Percentiles rank a stretch among this genome's conserved stretches.
Conservation (phyloP, 2,113 vertebrate genomes). For the Sphyrna mokarran region DNA sequence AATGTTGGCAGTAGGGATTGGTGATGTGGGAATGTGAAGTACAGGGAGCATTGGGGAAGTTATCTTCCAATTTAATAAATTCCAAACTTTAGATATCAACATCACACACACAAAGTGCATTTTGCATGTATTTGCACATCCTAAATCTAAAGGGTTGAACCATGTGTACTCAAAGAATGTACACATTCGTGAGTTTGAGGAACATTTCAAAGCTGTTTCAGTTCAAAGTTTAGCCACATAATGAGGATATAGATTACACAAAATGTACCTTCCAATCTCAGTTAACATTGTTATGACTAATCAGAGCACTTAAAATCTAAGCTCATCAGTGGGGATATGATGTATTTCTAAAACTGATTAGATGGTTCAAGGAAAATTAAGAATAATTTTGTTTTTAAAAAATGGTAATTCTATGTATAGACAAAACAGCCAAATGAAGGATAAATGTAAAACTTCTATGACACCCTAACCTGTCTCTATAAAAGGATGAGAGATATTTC, state of each 20-base stretch:
- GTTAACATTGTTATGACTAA: neutral
- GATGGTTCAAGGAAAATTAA: neutral
- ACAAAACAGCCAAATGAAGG: neutral
- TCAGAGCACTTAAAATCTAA: neutral
- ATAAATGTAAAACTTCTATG: neutral
- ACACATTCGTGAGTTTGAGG: neutral
- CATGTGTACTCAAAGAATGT: neutral
- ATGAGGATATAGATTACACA: neutral
- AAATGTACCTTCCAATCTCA: neutral
- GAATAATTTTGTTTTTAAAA: neutral
- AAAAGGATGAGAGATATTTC: conserved; percentile 21
- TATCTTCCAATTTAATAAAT: neutral
- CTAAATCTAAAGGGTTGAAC: neutral
- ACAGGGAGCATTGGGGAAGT: neutral
- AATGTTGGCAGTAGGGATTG: neutral
- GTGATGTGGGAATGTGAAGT: neutral
- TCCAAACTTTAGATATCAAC: neutral
- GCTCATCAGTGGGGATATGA: neutral
- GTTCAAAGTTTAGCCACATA: neutral
- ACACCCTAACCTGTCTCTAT: neutral
- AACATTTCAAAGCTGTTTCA: neutral
- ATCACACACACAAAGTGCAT: neutral
- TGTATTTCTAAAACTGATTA: neutral
- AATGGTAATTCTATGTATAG: neutral
- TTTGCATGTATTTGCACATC: neutral